A percentile compares a stretch with the other conserved stretches of the same genome.
Conservation (phyloP, 2,888 invertebrate species). For the Drosophila borborema region DNA sequence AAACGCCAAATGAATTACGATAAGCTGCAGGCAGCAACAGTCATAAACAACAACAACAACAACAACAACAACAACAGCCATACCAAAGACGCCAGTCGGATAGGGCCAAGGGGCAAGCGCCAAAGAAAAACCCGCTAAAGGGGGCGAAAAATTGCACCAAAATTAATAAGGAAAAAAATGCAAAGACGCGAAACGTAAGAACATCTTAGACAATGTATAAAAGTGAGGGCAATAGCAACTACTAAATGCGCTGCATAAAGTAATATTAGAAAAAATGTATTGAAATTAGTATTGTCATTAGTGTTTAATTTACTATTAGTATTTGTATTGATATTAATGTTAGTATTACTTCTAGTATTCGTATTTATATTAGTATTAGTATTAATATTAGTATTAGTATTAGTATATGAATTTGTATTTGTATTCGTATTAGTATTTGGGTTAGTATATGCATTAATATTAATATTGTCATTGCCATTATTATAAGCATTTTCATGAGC, state of each 20-base stretch:
- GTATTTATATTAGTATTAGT: background rate
- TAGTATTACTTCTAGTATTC: background rate
- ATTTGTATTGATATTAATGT: background rate
- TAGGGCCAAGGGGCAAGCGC: constrained; percentile 7
- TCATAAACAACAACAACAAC: constrained; percentile 52
- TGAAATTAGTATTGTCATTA: background rate
- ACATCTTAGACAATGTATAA: constrained; percentile 46
- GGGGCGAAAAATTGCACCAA: constrained; percentile 74
- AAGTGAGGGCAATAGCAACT: constrained; percentile 3
- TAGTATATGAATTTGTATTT: background rate
- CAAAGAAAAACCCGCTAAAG: constrained; percentile 48
- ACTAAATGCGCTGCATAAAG: background rate
- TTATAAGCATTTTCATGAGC: background rate
- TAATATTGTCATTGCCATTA: background rate
- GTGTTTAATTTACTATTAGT: background rate
- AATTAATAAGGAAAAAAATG: constrained; percentile 66
- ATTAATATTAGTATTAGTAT: background rate
- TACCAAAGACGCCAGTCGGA: constrained; percentile 38
- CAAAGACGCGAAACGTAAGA: constrained; percentile 47
- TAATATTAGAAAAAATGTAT: background rate
- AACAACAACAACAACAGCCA: constrained; percentile 9
- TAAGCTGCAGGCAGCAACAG: constrained; percentile 68
- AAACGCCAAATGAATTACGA: constrained; percentile 74
- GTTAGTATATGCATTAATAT: background rate
- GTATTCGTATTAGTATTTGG: background rate